These are phyloP conservation scores for Oligia fasciuncula DNA, from an alignment of 2,888 invertebrate genomes.

Conservation along the genomic window DNA sequence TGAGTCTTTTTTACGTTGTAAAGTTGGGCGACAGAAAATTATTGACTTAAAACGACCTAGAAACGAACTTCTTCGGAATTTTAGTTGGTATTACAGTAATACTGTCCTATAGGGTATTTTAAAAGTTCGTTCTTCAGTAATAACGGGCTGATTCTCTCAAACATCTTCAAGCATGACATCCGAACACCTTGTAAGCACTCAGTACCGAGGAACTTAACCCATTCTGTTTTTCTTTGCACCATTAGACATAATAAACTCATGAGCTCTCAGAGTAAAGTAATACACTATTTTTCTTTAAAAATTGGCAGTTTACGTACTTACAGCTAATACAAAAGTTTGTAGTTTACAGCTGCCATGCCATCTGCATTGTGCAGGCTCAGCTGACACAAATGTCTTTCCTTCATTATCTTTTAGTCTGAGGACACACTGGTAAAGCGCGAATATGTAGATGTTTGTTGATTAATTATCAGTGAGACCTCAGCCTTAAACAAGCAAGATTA, in stretches of 20 bases:
- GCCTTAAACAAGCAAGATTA: conserved; percentile 1
- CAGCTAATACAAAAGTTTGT: conserved; percentile 54
- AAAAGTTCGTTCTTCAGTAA: conserved; percentile 14
- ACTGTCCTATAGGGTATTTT: conserved; percentile 3
- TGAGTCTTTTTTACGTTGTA: not conserved
- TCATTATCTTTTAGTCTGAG: not conserved
- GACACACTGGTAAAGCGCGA: not conserved
- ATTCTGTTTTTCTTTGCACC: conserved; percentile 27
- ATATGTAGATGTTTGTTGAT: not conserved
- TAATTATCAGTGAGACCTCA: conserved; percentile 1
- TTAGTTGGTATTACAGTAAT: conserved; percentile 14
- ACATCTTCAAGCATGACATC: conserved; percentile 19
- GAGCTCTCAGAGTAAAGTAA: conserved; percentile 36
- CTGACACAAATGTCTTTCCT: not conserved
- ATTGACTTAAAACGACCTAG: not conserved
- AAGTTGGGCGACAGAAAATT: not conserved
- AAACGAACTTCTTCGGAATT: not conserved
- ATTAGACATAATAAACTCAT: conserved; percentile 25
- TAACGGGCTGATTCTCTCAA: conserved; percentile 16
- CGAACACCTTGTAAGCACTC: conserved; percentile 18
- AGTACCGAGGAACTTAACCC: conserved; percentile 16
- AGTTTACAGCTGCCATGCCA: conserved; percentile 41
- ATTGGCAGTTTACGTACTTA: conserved; percentile 63
- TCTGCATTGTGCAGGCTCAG: not conserved
- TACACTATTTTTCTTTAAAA: conserved; percentile 36